phyloP scores from a whole-genome alignment of 2,888 invertebrate genomes.

The Pterostichus niger region DNA sequence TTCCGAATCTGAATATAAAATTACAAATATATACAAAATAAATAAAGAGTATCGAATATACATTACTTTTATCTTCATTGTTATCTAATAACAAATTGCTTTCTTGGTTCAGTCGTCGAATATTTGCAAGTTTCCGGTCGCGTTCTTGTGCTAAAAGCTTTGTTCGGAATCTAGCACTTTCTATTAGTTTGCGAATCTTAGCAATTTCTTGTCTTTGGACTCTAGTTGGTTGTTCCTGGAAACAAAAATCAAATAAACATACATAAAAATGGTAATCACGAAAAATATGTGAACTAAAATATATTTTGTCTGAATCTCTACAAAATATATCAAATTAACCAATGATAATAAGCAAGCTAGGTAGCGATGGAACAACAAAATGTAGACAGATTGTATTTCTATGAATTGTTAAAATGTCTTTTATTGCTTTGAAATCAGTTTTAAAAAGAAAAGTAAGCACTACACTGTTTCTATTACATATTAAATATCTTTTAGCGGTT shows the following conservation, averaged over 20 bases:
- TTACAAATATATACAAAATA: slow-evolving; percentile 53
- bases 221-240: slow-evolving; percentile 81
- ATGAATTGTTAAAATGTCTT: too few relatives aligned
- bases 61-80: slow-evolving; percentile 84
- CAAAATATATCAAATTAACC: too few relatives aligned
- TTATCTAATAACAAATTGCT: slow-evolving; percentile 83
- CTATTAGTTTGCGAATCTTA: slow-evolving; percentile 84
- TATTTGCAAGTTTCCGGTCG: slow-evolving; percentile 82
- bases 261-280: too few relatives aligned
- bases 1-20: slow-evolving; percentile 79
- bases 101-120: slow-evolving; percentile 83
- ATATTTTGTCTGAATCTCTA: too few relatives aligned
- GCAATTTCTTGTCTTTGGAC: slow-evolving; percentile 83
- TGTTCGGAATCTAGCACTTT: slow-evolving; percentile 84
- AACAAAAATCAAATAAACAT: slow-evolving; percentile 64
- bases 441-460: too few relatives aligned
- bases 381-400: too few relatives aligned
- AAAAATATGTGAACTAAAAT: too few relatives aligned
- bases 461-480: too few relatives aligned
- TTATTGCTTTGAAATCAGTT: too few relatives aligned
- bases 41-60: background rate
- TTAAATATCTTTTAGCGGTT: too few relatives aligned
- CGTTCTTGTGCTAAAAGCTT: slow-evolving; percentile 85
- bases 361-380: too few relatives aligned
- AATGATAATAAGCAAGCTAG: too few relatives aligned